Base-by-base conservation (phyloP, 1,140 invertebrate genomes). In the Centruroides vittatus region DNA sequence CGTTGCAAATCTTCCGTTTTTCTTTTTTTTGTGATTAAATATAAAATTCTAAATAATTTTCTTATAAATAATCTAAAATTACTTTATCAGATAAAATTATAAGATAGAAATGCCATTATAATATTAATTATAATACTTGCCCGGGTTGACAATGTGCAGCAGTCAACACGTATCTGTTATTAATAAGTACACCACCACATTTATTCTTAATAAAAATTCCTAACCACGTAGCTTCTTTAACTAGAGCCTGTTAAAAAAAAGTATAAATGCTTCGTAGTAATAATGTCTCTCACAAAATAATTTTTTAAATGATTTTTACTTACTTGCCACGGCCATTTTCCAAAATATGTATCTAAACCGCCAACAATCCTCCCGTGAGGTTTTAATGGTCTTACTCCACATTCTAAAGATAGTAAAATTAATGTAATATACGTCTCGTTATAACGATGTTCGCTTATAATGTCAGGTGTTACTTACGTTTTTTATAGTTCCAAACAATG, bases 141-240 rank as follows among this genome's bases (percentile, higher is more conserved):
- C 89, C 66, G 3, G 61, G 58, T 41, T 65, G 57, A 35, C 67
- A 68, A 61, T 68, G 67, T 3, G 61, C 67, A 13, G 67, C 66
- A 12, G 66, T 67, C 12, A 67, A 60, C 5, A 93, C 89, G 70
- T 85, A 91, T 71, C 82, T 82, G 60, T 82, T 12, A 11, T 50
- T 58, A n/a, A 69, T 61, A 4, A 94, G 79, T 0, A 94, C 91
- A 47, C 90, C 91, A 11, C 91, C 90, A 70, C 90, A 94, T 74
- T 95, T 95, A 72, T 93, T 93, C 72, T 93, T 93, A n/a, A 88
- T 90, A 70, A 93, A 92, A 1, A 94, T 79, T 3, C 90, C 90
- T 47, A 94, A 76, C 89, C 89, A 93, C 0, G 89, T 92, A 2
- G 89, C 86, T 73, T 95, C 91, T 57, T 88, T 80, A 0, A 95